A percentile compares a stretch with the other conserved stretches of the same genome.
Evolutionary conservation across 2,888 invertebrate species (phyloP).

Genomic region (Adelognathus sp.): DNA sequence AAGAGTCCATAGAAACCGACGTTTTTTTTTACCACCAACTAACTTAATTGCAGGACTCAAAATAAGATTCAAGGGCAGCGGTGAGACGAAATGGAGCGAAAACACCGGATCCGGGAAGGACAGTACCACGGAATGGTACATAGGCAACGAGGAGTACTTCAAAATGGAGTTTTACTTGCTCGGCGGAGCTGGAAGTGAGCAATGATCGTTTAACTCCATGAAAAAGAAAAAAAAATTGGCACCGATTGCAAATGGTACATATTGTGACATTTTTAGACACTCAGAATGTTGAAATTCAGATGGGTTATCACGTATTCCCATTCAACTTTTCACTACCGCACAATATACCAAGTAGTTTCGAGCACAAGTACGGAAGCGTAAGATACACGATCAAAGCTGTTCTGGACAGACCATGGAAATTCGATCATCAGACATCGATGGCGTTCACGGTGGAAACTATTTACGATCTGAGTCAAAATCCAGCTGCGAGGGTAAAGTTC

Average conservation of each 20-base stretch:
- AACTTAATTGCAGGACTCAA: constrained; percentile 84
- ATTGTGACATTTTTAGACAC: constrained; percentile 82
- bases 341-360: constrained; percentile 90
- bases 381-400: constrained; percentile 89
- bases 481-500: background rate
- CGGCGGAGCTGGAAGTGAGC: constrained; percentile 82
- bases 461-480: constrained; percentile 87
- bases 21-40: too few species aligned
- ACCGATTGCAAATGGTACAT: too few species aligned
- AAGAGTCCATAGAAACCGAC: too few species aligned
- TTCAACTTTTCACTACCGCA: constrained; percentile 89
- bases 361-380: constrained; percentile 86
- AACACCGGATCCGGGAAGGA: constrained; percentile 20
- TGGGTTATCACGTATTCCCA: constrained; percentile 88
- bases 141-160: constrained; percentile 88
- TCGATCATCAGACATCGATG: constrained; percentile 89
- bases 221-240: too few species aligned
- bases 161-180: constrained; percentile 87
- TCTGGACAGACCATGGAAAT: constrained; percentile 90
- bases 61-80: constrained; percentile 81
- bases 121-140: constrained; percentile 75
- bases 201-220: background rate
- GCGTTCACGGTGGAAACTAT: constrained; percentile 90
- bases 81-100: constrained; percentile 19
- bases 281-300: constrained; percentile 85